Evolutionary conservation across 2,113 vertebrate species (phyloP).

Genomic region (Chelonoidis abingdonii): DNA sequence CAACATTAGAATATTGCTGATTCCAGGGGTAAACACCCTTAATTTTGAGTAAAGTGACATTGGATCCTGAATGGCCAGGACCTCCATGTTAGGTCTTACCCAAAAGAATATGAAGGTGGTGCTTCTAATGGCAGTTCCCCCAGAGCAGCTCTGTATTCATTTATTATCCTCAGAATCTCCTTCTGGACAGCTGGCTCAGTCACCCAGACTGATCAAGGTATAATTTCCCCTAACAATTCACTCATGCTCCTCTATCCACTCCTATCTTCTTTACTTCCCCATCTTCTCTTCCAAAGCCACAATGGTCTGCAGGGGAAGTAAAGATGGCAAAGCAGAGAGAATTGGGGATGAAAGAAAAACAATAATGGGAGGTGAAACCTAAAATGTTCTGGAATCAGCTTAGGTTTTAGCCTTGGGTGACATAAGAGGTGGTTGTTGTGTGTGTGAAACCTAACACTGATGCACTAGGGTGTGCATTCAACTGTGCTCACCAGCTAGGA

Average conservation of each 20-base stretch:
- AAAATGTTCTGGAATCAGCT: not conserved
- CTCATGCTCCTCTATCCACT: not conserved
- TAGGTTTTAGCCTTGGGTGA: conserved; percentile 36
- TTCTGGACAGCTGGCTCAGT: not conserved
- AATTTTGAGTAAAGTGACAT: not conserved
- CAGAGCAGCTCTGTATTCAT: not conserved
- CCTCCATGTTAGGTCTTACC: not conserved
- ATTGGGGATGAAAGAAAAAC: not conserved
- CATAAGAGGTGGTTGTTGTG: not conserved
- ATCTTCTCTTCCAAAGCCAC: conserved; percentile 15
- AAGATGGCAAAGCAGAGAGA: not conserved
- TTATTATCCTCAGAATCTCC: not conserved
- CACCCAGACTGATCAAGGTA: not conserved
- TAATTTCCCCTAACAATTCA: not conserved
- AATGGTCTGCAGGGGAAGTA: not conserved
- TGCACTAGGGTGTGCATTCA: not conserved
- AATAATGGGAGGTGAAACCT: not conserved
- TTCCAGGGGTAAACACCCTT: not conserved
- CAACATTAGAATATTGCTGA: not conserved
- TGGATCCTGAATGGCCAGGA: not conserved
- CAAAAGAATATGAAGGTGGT: not conserved
- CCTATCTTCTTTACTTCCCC: not conserved
- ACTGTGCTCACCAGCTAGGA: conserved; percentile 30
- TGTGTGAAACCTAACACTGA: not conserved
- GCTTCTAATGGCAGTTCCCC: not conserved